Percentiles rank a stretch among this genome's conserved stretches.
Conservation (phyloP, 1,140 invertebrate genomes). For the Argopecten irradians region DNA sequence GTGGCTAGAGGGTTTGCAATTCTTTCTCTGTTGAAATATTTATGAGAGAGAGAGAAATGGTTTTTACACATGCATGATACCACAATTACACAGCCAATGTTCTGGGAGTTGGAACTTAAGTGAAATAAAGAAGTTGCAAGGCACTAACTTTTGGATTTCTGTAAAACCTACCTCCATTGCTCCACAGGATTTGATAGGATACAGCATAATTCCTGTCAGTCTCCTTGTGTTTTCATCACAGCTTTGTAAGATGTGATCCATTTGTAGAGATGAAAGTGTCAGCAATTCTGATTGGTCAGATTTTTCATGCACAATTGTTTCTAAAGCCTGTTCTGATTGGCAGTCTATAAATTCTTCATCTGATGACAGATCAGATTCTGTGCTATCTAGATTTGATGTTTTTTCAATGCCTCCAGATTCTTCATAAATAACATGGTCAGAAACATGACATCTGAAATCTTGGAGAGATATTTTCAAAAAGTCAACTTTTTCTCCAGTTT, state of each 20-base stretch:
- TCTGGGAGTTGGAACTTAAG: no score
- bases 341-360: constrained; percentile 9
- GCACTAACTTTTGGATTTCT: background rate
- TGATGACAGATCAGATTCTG: background rate
- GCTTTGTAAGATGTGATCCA: constrained; percentile 31
- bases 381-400: background rate
- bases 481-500: constrained; percentile 47
- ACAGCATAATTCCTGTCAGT: constrained; percentile 86
- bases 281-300: background rate
- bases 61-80: no score
- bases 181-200: constrained; percentile 96
- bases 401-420: background rate
- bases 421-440: background rate
- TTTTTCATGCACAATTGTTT: background rate
- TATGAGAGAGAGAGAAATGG: no score
- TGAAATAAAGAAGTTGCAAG: no score
- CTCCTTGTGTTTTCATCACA: constrained; percentile 54
- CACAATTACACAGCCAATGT: no score
- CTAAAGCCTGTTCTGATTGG: background rate
- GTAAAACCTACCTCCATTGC: constrained; percentile 82
- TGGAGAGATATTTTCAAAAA: constrained; percentile 17
- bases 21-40: no score
- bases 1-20: no score
- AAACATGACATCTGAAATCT: constrained; percentile 32
- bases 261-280: constrained; percentile 4